Evolutionary conservation across 2,797 vertebrate genomes (phyloP).

Genomic region (Meda fulgida): DNA sequence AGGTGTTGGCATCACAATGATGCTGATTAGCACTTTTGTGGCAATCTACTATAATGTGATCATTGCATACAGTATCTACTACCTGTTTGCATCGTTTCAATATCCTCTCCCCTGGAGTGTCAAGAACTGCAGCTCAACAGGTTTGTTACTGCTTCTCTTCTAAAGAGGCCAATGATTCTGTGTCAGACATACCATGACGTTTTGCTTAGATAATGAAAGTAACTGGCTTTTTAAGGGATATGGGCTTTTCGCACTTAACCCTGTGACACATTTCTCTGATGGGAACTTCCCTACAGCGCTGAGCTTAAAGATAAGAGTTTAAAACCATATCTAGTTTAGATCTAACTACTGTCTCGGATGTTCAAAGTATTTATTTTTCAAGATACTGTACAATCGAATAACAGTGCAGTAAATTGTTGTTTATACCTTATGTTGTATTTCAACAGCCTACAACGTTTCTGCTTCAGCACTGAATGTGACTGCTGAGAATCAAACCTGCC

Average conservation of each 20-base stretch:
- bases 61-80: constrained; percentile 91
- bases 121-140: constrained; percentile 79
- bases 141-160: constrained; percentile 68
- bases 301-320: neutral
- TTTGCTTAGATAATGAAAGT: neutral
- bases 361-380: neutral
- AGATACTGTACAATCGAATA: neutral
- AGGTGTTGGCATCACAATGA: constrained; percentile 92
- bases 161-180: neutral
- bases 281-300: neutral
- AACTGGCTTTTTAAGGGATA: neutral
- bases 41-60: constrained; percentile 93
- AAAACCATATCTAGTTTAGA: neutral
- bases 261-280: neutral
- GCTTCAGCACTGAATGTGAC: constrained; percentile 70
- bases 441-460: constrained; percentile 42
- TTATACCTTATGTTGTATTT: constrained; percentile 71
- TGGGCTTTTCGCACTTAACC: neutral
- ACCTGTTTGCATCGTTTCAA: constrained; percentile 94
- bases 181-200: neutral
- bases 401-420: neutral
- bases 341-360: neutral
- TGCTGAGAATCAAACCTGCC: constrained; percentile 76
- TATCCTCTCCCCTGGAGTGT: constrained; percentile 86
- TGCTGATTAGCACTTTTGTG: constrained; percentile 84